A percentile compares a stretch with the other conserved stretches of the same genome.
Conservation (phyloP, 1,140 invertebrate species). For the Aleiodes sp. region DNA sequence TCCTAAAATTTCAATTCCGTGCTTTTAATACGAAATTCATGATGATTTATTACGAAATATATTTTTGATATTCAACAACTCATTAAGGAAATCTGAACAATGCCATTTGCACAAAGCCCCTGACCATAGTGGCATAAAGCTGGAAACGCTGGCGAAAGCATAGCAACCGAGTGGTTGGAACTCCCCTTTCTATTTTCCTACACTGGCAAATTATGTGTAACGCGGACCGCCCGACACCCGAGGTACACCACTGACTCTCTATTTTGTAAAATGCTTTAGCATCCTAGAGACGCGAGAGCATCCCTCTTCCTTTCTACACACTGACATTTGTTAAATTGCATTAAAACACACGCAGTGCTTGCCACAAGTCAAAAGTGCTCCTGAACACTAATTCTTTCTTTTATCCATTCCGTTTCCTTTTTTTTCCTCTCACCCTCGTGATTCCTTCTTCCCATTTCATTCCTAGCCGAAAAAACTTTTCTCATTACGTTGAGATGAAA, state of each 20-base stretch:
- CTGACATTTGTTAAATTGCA: slow-evolving; percentile 12
- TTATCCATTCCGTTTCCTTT: neutral
- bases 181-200: no score
- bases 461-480: slow-evolving; percentile 1
- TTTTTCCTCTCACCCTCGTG: neutral
- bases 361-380: slow-evolving; percentile 1
- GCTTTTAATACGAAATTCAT: no score
- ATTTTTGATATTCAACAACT: neutral
- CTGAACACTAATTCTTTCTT: slow-evolving; percentile 2
- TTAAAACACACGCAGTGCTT: slow-evolving; percentile 10
- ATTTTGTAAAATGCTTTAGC: slow-evolving; percentile 19
- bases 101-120: no score
- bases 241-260: neutral
- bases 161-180: neutral
- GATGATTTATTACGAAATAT: no score
- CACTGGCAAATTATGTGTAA: slow-evolving; percentile 25
- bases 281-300: neutral
- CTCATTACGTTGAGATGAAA: slow-evolving; percentile 18
- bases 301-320: neutral
- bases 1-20: no score
- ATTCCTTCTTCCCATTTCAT: neutral
- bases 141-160: neutral
- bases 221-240: slow-evolving; percentile 2
- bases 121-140: neutral
- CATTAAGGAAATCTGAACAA: neutral